Evolutionary conservation across 2,888 invertebrate genomes (phyloP).

Genomic region (Anthophora plumipes): DNA sequence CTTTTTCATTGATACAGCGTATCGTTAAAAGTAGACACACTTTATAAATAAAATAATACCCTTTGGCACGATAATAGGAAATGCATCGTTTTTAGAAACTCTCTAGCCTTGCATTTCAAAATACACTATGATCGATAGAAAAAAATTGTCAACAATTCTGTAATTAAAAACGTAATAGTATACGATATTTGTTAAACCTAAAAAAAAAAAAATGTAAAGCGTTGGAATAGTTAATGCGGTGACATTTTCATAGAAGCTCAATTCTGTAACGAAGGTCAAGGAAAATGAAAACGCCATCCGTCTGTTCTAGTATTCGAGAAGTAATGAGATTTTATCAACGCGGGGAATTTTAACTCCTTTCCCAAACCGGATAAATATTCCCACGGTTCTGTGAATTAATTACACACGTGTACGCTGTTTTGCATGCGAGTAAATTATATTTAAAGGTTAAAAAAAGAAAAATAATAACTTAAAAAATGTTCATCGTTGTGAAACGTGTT

Average conservation of each 20-base stretch:
- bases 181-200: not conserved
- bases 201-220: not conserved
- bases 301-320: not conserved
- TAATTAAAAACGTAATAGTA: not conserved
- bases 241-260: slow-evolving; percentile 12
- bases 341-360: slow-evolving; percentile 18
- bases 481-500: too few relatives aligned
- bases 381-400: not conserved
- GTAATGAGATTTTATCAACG: slow-evolving; percentile 24
- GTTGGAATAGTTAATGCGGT: not conserved
- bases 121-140: not conserved
- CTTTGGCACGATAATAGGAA: too few relatives aligned
- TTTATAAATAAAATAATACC: too few relatives aligned
- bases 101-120: too few relatives aligned
- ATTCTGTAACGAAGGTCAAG: slow-evolving; percentile 4
- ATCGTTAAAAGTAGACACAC: too few relatives aligned
- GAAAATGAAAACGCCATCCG: slow-evolving; percentile 32
- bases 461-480: too few relatives aligned
- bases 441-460: too few relatives aligned
- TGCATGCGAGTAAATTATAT: too few relatives aligned
- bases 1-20: too few relatives aligned
- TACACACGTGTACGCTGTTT: not conserved
- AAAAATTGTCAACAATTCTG: not conserved
- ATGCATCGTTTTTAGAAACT: too few relatives aligned
- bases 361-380: not conserved